Base-by-base conservation (phyloP, 2,888 invertebrate species). In the Craniophora ligustri region DNA sequence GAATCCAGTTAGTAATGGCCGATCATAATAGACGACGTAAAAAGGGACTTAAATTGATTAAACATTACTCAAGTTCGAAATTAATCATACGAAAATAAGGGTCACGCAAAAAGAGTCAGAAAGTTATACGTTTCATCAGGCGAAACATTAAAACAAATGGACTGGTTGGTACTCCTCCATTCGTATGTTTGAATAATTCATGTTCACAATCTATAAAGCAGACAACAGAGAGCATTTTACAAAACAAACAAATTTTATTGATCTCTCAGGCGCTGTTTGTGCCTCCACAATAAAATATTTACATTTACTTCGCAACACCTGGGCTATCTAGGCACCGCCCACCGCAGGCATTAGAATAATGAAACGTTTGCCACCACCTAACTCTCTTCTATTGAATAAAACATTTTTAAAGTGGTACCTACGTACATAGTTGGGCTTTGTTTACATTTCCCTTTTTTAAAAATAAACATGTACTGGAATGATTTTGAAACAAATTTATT, bases 191-290 rank as follows among this genome's bases (percentile, higher is more conserved):
- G 92, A 92, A 93, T 92, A 84, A 92, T 93, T 92, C 92, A 92
- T 92, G 83, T 83, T 85, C 81, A 88, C 89, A 91, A 92, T 91
- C 92, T 92, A 92, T 92, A 91, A 87, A 87, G 78, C 89, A 89
- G 88, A 87, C 87, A 88, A 86, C 84, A 79, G 86, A 87, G 88
- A 87, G 87, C 88, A 87, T 92, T 92, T 92, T 90, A 91, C 89
- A 91, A 86, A 92, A 91, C 87, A 93, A 92, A 92, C 92, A 91
- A 92, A 92, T 92, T 92, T 92, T 92, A 93, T 92, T 92, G 93
- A 92, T 92, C 93, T 92, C 93, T 73, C 85, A 86, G 92, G 93
- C 88, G 86, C 84, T 89, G 90, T 93, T 92, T 91, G 89, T 86
- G 79, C 87, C 86, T 82, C 85, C 84, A 88, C 88, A 91, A 90